Base-by-base conservation (phyloP, 2,797 vertebrate species). In the Nyctibius grandis region DNA sequence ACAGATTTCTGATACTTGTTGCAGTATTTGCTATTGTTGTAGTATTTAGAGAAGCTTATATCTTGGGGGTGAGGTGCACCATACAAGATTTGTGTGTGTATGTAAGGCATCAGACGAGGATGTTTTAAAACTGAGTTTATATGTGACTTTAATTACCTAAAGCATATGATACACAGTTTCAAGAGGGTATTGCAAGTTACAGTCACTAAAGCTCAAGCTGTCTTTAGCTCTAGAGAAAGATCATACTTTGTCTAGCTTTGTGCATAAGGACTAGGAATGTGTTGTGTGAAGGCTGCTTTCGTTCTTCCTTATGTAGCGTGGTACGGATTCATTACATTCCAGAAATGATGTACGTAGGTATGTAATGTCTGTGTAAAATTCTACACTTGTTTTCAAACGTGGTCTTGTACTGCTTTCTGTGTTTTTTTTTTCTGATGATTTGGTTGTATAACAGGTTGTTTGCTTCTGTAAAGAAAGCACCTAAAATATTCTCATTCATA, bases 401-500 rank as follows among this genome's bases (percentile, higher is more conserved):
- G 72, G 19, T 31, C 31, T 42, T 79, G 10, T 72, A 25, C 19
- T 34, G 4, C 18, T 65, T 91, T 86, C 14, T 16, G 3, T 85
- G 9, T n/a, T n/a, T n/a, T 83, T n/a, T n/a, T n/a, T 83, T 82
- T 59, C 16, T 65, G 29, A 51, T 57, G 0, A 78, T 76, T 89
- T 85, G 8, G 14, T 73, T 70, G 18, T 47, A 13, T 61, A 73
- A n/a, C 2, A 73, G 6, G 19, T 56, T 73, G 6, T 53, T 94
- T 83, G 20, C 31, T 59, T 79, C 13, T 78, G 13, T 76, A 91
- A 70, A 48, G 47, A 89, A 87, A 78, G 29, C 9, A 45, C 9
- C 88, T 76, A 61, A 92, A 85, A 69, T 89, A 88, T 57, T 90
- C 14, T 59, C 69, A 57, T 91, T 95, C 67, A 89, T 92, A 47